These are phyloP conservation scores for Vimba vimba DNA, from an alignment of 2,113 vertebrate species.

Conservation along the genomic window DNA sequence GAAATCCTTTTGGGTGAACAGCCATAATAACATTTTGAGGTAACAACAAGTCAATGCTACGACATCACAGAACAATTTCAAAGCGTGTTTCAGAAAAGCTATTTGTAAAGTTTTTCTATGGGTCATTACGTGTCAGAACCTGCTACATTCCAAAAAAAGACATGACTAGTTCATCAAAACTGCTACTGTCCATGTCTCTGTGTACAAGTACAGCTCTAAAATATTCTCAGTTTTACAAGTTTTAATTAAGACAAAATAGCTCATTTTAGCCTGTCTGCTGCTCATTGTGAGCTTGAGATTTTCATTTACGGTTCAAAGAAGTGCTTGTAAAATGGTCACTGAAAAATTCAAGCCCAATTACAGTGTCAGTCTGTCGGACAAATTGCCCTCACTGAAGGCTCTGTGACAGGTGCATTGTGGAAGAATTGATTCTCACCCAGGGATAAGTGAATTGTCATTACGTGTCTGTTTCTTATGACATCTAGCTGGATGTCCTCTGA, in stretches of 20 bases:
- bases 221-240: conserved; percentile 72
- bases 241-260: conserved; percentile 82
- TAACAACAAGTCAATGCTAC: conserved; percentile 17
- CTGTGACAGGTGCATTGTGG: conserved; percentile 98
- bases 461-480: conserved; percentile 93
- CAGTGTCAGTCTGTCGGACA: conserved; percentile 94
- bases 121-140: not conserved
- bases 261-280: conserved; percentile 86
- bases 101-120: conserved; percentile 7
- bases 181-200: not conserved
- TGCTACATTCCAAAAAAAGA: not conserved
- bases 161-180: not conserved
- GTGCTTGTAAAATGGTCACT: conserved; percentile 89
- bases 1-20: not conserved
- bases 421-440: conserved; percentile 94
- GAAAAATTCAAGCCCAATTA: conserved; percentile 96
- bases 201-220: conserved; percentile 23
- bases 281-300: conserved; percentile 87
- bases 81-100: not conserved
- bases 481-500: conserved; percentile 91
- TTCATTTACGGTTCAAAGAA: conserved; percentile 89
- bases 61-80: conserved; percentile 11
- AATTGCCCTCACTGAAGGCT: conserved; percentile 92
- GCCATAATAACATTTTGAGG: conserved; percentile 8
- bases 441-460: conserved; percentile 99